Base-by-base conservation (phyloP, 2,113 vertebrate species). In the Abramis brama region DNA sequence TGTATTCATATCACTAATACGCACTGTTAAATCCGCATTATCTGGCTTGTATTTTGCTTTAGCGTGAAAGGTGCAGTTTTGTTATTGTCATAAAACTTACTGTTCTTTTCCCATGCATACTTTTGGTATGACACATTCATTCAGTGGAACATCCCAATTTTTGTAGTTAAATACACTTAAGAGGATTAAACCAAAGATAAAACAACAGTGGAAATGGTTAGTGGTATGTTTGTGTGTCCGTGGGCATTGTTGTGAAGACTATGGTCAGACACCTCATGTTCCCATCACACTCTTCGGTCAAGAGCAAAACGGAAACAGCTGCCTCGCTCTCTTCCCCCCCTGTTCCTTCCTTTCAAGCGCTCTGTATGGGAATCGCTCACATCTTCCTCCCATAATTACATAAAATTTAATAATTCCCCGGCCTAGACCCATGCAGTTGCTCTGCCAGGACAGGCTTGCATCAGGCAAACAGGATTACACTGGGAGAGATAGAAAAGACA, bases 401-500 rank as follows among this genome's bases (percentile, higher is more conserved):
- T 57, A 79, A 57, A 71, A 21, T 25, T 0, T 60, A 27, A 66
- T 81, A 43, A 79, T n/a, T 81, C 19, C 50, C 59, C 3, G n/a
- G 39, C n/a, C 52, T 27, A 25, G 15, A 47, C 57, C 39, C n/a
- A 25, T 64, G 36, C 6, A 3, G 23, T 25, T 13, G 39, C 23
- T 57, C 11, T 74, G 47, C 19, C 30, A 80, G 75, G 84, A 43
- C 60, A 55, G 45, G 27, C 71, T 66, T 83, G 66, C 23, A 27
- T 87, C 52, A 76, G 45, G 86, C 90, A 89, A 90, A 90, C 86
- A 89, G 85, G 84, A 83, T 91, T 89, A 85, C 83, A 59, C 50
- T 55, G 71, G 74, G 0, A 8, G 75, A 71, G 82, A 87, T 86
- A 89, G 89, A 43, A 57, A 75, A 88, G 25, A 87, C 79, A 78